These are phyloP conservation scores for Liparis tanakae DNA, from an alignment of 2,797 vertebrate genomes.

Conservation along the genomic window DNA sequence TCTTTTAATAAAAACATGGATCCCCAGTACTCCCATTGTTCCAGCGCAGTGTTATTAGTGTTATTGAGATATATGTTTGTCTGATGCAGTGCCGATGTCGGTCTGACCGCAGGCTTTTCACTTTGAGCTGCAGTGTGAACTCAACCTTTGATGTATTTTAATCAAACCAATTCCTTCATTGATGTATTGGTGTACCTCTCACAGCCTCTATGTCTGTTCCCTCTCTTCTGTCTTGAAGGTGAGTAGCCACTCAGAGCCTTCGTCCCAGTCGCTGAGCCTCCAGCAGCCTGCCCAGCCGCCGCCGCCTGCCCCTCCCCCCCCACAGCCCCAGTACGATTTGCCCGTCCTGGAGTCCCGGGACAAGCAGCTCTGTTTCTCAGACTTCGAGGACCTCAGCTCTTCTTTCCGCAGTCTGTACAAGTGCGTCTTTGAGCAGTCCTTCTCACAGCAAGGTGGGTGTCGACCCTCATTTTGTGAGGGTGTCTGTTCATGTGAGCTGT, in stretches of 20 bases:
- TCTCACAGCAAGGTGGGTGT: constrained; percentile 87
- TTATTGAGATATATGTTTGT: constrained; percentile 4
- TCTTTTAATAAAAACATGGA: not conserved
- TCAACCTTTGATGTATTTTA: constrained; percentile 20
- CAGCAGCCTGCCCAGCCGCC: constrained; percentile 75
- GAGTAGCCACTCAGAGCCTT: constrained; percentile 85
- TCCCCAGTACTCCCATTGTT: not conserved
- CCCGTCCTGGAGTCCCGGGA: constrained; percentile 85
- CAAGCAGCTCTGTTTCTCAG: constrained; percentile 86
- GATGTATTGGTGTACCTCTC: constrained; percentile 9
- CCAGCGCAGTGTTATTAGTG: not conserved
- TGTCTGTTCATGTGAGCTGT: constrained; percentile 24
- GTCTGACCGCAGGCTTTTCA: not conserved
- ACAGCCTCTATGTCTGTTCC: constrained; percentile 1
- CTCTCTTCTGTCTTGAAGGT: constrained; percentile 73
- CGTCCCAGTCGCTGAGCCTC: constrained; percentile 84
- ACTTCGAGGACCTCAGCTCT: constrained; percentile 90
- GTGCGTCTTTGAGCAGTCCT: constrained; percentile 89
- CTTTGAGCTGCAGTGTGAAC: constrained; percentile 11
- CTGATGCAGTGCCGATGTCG: not conserved
- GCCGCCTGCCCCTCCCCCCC: constrained; percentile 68
- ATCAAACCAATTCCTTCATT: not conserved
- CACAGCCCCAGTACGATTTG: constrained; percentile 83
- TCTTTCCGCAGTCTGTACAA: constrained; percentile 92
- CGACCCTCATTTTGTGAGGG: not conserved